Conservation (phyloP, 2,797 vertebrate genomes). For the Novumbra hubbsi region DNA sequence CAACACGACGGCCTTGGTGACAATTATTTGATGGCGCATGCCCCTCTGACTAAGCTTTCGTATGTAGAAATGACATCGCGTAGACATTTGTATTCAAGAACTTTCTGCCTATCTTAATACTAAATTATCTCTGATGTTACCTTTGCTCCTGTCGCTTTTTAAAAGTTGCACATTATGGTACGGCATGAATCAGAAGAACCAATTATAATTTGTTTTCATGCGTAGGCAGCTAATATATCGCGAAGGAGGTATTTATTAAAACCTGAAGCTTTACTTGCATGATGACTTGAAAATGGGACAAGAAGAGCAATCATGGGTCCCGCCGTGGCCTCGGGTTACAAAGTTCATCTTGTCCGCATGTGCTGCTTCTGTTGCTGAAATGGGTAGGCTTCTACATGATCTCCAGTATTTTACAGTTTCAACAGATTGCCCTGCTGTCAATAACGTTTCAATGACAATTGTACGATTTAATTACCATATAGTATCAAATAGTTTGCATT, state of each 20-base stretch:
- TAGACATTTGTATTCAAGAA: too few species aligned
- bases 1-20: too few species aligned
- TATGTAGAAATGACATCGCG: too few species aligned
- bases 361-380: conserved; percentile 79
- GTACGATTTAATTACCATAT: neutral
- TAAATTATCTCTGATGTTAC: too few species aligned
- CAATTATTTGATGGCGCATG: too few species aligned
- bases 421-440: neutral
- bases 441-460: neutral
- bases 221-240: neutral
- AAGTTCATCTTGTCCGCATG: conserved; percentile 81
- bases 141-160: neutral
- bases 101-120: too few species aligned
- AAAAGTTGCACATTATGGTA: neutral
- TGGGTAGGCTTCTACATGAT: conserved; percentile 64
- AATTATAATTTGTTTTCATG: neutral
- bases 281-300: conserved; percentile 6
- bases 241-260: neutral
- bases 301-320: neutral
- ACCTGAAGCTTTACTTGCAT: neutral
- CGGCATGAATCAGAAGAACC: neutral
- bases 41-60: too few species aligned
- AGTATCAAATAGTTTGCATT: neutral
- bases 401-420: neutral
- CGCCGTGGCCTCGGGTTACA: conserved; percentile 72